Conservation (phyloP, 2,888 invertebrate species). For the Cataglyphis altisquamis region DNA sequence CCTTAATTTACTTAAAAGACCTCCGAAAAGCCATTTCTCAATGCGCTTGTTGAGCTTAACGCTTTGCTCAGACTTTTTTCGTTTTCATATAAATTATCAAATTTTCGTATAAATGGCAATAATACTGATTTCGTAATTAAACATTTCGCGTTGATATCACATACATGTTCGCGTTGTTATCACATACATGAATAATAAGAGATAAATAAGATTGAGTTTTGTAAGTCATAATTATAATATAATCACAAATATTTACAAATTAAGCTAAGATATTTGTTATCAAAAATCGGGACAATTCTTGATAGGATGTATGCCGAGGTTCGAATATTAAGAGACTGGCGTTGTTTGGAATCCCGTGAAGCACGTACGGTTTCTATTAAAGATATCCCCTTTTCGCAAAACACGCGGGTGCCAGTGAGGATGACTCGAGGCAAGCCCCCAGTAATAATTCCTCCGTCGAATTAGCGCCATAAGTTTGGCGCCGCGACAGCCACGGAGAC, state of each 20-base stretch:
- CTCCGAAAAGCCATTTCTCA: conserved; percentile 9
- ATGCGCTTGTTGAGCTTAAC: not conserved
- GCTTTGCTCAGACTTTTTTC: not conserved
- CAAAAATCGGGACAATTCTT: conserved; percentile 13
- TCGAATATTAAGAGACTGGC: conserved; percentile 59
- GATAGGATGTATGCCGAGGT: not conserved
- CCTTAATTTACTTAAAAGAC: conserved; percentile 75
- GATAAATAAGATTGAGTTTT: not conserved
- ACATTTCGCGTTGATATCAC: not conserved
- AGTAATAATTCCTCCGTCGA: conserved; percentile 84
- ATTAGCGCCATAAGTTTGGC: conserved; percentile 85
- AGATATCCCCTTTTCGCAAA: conserved; percentile 76
- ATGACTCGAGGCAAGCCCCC: conserved; percentile 80
- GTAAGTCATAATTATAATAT: not conserved
- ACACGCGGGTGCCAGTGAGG: conserved; percentile 77
- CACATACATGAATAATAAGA: not conserved
- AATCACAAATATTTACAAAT: not conserved
- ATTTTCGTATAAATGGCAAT: not conserved
- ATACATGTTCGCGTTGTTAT: not conserved
- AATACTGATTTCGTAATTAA: conserved; percentile 11
- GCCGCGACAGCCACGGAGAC: conserved; percentile 83
- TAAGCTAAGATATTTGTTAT: not conserved
- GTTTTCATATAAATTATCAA: not conserved
- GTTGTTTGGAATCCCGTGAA: conserved; percentile 58
- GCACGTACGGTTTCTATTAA: conserved; percentile 77